Conservation (phyloP, 2,113 vertebrate species). For the Lamprotornis superbus region DNA sequence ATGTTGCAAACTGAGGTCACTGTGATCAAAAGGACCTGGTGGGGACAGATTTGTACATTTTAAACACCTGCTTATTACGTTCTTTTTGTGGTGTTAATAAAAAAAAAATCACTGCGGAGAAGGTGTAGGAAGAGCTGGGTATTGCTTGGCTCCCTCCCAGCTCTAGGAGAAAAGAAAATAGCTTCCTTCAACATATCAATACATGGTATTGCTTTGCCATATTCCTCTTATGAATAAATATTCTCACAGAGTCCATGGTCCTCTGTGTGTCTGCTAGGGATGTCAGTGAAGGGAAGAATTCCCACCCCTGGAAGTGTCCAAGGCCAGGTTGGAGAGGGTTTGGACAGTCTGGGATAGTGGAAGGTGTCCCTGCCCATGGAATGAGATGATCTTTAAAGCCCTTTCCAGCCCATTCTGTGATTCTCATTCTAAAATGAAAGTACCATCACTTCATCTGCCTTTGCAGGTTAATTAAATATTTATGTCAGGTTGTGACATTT, state of each 20-base stretch:
- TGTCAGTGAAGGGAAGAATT: not conserved
- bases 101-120: not conserved
- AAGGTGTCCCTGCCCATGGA: not conserved
- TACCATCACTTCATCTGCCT: not conserved
- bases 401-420: not conserved
- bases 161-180: not conserved
- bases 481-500: not conserved
- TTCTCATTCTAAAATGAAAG: not conserved
- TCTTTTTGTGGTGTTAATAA: not conserved
- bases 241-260: not conserved
- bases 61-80: not conserved
- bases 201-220: not conserved
- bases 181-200: not conserved
- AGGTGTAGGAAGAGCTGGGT: not conserved
- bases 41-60: not conserved
- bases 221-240: not conserved
- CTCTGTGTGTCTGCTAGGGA: not conserved
- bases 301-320: not conserved
- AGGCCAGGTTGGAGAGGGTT: not conserved
- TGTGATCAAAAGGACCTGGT: constrained; percentile 26
- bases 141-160: not conserved
- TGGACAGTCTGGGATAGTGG: not conserved
- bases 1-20: constrained; percentile 2
- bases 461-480: not conserved
- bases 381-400: not conserved